Conservation (phyloP, 2,113 vertebrate species). For the Ictalurus furcatus region DNA sequence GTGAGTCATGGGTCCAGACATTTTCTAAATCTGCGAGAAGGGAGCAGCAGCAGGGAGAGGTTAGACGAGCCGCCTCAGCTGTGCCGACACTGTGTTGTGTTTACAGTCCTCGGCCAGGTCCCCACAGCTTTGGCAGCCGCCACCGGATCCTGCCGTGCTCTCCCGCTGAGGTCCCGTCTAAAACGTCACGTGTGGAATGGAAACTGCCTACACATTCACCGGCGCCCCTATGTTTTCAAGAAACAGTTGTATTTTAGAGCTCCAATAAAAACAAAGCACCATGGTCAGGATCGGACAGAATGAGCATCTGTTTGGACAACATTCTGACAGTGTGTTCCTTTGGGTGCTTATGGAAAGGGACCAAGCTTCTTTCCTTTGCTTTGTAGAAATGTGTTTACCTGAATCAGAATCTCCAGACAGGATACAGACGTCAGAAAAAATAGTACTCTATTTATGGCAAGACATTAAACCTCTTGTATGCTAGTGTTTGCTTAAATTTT, state of each 20-base stretch:
- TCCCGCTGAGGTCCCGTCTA: conserved; percentile 58
- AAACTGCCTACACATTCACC: conserved; percentile 46
- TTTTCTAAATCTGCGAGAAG: conserved; percentile 63
- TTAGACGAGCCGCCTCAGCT: conserved; percentile 60
- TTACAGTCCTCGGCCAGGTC: conserved; percentile 60
- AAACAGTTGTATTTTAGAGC: conserved; percentile 59
- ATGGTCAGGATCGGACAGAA: conserved; percentile 64
- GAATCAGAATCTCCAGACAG: conserved; percentile 26
- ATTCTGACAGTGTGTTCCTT: conserved; percentile 60
- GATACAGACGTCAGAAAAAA: conserved; percentile 17
- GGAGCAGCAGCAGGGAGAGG: conserved; percentile 55
- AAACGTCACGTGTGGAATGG: conserved; percentile 54
- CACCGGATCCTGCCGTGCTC: conserved; percentile 52
- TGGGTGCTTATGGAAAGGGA: conserved; percentile 36
- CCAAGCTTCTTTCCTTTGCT: conserved; percentile 4
- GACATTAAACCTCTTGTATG: background rate
- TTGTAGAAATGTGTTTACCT: conserved; percentile 22
- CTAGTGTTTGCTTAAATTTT: conserved; percentile 8
- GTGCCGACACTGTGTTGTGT: conserved; percentile 61
- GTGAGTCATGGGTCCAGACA: conserved; percentile 72
- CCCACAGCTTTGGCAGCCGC: conserved; percentile 59
- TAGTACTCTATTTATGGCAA: conserved; percentile 8
- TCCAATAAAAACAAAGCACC: conserved; percentile 69
- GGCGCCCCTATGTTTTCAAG: conserved; percentile 59
- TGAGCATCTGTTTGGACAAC: conserved; percentile 73